Percentiles rank a stretch among this genome's conserved stretches.
Evolutionary conservation across 2,113 vertebrate species (phyloP).

Genomic region (Spheniscus mendiculus): DNA sequence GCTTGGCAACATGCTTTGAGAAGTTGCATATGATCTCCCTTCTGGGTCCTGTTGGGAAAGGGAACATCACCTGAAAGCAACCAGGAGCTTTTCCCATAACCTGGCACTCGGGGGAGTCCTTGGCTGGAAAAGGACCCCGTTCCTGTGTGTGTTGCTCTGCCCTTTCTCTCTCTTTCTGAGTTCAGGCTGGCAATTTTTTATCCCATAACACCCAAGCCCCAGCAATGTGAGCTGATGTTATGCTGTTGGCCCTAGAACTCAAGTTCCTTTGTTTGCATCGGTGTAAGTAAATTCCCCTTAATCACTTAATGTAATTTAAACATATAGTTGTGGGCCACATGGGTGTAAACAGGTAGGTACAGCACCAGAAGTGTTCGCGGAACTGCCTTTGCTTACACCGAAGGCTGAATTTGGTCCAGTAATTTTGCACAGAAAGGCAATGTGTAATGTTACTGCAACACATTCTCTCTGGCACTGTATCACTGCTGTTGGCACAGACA

Average conservation of each 20-base stretch:
- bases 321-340: neutral
- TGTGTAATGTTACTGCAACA: constrained; percentile 38
- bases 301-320: neutral
- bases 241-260: neutral
- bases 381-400: neutral
- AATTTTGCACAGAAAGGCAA: constrained; percentile 42
- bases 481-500: constrained; percentile 3
- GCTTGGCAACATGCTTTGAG: neutral
- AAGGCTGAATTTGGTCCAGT: constrained; percentile 37
- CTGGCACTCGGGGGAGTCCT: neutral
- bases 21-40: neutral
- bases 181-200: neutral
- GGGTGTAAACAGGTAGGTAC: neutral
- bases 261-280: neutral
- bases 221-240: neutral
- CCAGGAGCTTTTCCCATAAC: neutral
- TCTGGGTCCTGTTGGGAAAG: neutral
- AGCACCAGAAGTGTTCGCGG: neutral
- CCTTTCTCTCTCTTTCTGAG: neutral
- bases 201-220: neutral
- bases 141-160: neutral
- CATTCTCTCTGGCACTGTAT: constrained; percentile 39
- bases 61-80: neutral
- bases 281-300: constrained; percentile 1
- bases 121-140: neutral